These are phyloP conservation scores for Proterorhinus semilunaris DNA, from an alignment of 2,113 vertebrate species.

Conservation along the genomic window DNA sequence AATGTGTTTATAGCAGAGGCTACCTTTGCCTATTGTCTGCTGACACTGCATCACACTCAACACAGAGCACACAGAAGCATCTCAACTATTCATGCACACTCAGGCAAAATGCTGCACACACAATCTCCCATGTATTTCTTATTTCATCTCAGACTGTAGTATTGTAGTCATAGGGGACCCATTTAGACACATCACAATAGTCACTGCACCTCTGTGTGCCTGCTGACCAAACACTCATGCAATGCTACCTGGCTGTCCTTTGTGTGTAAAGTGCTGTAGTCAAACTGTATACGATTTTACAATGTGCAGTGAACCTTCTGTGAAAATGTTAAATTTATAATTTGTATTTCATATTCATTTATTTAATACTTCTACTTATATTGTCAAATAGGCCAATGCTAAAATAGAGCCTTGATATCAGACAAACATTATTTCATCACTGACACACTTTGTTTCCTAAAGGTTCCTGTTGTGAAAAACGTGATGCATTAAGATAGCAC, in stretches of 20 bases:
- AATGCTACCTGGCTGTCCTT: no score
- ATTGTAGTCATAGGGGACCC: constrained; percentile 51
- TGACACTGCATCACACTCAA: not conserved
- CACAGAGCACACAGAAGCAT: not conserved
- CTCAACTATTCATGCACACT: not conserved
- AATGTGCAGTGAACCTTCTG: no score
- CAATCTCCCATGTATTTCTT: constrained; percentile 11
- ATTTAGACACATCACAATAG: constrained; percentile 55
- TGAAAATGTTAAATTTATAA: no score
- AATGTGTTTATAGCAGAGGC: not conserved
- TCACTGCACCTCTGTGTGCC: constrained; percentile 13
- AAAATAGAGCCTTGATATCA: no score
- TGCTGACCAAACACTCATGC: not conserved
- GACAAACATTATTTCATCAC: not conserved
- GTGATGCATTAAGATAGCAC: not conserved
- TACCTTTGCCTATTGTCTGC: not conserved
- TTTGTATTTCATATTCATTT: no score
- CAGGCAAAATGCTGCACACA: constrained; percentile 14
- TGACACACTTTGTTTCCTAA: not conserved
- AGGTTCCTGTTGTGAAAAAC: not conserved
- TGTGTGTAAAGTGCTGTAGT: no score
- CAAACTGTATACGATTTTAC: no score
- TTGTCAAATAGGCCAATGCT: no score
- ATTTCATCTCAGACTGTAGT: constrained; percentile 21
- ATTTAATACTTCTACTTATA: no score